Percentiles rank a stretch among this genome's conserved stretches.
phyloP scores from a whole-genome alignment of 2,888 invertebrate species.

The Drosophila atroscutellata region DNA sequence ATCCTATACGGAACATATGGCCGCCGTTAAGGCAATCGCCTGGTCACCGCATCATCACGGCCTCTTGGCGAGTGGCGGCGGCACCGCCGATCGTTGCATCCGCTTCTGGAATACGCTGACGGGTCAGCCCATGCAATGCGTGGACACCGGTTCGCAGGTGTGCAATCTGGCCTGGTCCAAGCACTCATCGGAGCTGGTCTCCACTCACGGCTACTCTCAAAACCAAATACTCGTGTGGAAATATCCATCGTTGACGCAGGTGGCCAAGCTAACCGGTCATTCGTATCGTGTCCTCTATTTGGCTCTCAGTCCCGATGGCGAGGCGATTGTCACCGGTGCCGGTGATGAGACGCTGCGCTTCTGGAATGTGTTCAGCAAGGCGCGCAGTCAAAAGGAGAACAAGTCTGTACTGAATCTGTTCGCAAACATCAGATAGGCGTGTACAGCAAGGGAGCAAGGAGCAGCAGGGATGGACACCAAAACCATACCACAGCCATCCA shows the following conservation, averaged over 20 bases:
- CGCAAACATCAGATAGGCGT: slow-evolving; percentile 90
- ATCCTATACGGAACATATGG: slow-evolving; percentile 97
- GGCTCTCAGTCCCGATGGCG: slow-evolving; percentile 98
- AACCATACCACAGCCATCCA: not conserved
- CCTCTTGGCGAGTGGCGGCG: slow-evolving; percentile 97
- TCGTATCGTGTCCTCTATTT: slow-evolving; percentile 97
- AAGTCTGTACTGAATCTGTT: slow-evolving; percentile 97
- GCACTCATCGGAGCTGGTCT: slow-evolving; percentile 98
- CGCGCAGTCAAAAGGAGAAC: slow-evolving; percentile 96
- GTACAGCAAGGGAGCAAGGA: not conserved
- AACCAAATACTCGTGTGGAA: slow-evolving; percentile 99
- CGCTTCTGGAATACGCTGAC: slow-evolving; percentile 99
- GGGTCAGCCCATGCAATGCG: slow-evolving; percentile 98
- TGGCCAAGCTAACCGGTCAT: slow-evolving; percentile 98
- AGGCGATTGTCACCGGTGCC: slow-evolving; percentile 99
- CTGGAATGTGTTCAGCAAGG: slow-evolving; percentile 99
- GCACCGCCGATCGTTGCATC: slow-evolving; percentile 98
- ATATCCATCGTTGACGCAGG: slow-evolving; percentile 98
- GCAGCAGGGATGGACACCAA: not conserved
- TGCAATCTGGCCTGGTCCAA: slow-evolving; percentile 99
- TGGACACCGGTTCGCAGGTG: slow-evolving; percentile 98
- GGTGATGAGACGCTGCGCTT: slow-evolving; percentile 99
- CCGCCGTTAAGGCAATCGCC: slow-evolving; percentile 99
- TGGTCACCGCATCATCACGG: slow-evolving; percentile 99
- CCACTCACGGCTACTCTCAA: slow-evolving; percentile 99